Conservation (phyloP, 2,888 invertebrate species). For the Oscheius myriophilus region DNA sequence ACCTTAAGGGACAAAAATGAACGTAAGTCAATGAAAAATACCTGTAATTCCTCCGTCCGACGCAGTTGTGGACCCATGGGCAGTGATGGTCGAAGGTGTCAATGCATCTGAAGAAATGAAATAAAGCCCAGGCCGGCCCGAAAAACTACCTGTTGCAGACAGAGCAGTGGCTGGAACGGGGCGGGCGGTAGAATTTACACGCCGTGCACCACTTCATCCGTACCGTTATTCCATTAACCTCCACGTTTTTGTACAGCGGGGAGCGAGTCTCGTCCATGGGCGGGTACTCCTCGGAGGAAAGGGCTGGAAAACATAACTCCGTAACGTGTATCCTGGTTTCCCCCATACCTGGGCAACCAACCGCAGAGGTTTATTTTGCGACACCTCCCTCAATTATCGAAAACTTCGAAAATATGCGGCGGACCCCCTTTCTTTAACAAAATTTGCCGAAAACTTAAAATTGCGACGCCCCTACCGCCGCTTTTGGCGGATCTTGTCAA, state of each 20-base stretch:
- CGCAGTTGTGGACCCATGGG: conserved; percentile 72
- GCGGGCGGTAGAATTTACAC: conserved; percentile 98
- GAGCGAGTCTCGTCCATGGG: conserved; percentile 93
- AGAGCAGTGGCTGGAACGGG: conserved; percentile 97
- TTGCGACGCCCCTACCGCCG: no score
- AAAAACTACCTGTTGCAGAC: conserved; percentile 85
- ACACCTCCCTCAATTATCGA: no score
- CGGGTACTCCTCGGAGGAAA: conserved; percentile 90
- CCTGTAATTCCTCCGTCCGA: conserved; percentile 78
- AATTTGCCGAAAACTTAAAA: no score
- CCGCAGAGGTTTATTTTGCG: no score
- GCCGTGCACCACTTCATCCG: conserved; percentile 92
- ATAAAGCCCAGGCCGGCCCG: conserved; percentile 28
- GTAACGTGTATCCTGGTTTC: no score
- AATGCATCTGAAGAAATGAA: conserved; percentile 54
- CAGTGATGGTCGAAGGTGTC: conserved; percentile 99
- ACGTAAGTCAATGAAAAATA: conserved; percentile 91
- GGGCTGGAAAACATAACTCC: conserved; percentile 78
- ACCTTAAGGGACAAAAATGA: conserved; percentile 80
- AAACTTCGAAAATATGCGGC: no score
- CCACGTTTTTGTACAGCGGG: conserved; percentile 82
- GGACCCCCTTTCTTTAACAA: no score
- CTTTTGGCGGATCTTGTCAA: no score
- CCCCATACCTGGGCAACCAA: no score
- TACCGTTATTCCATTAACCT: conserved; percentile 96